Evolutionary conservation across 2,888 invertebrate genomes (phyloP).

Genomic region (Girardia tigrina): DNA sequence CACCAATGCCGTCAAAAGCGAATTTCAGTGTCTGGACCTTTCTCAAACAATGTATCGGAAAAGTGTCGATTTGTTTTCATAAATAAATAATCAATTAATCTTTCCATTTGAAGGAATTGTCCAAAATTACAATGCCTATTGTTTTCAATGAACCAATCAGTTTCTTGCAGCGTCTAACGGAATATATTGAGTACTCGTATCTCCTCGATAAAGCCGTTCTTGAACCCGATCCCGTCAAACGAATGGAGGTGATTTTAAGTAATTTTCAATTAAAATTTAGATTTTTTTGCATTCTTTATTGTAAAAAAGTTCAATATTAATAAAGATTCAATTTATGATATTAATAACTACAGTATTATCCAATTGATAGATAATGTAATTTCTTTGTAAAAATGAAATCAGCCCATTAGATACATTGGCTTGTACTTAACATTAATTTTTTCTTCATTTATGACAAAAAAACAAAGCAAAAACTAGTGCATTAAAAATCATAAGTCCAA

Average conservation of each 20-base stretch:
- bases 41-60: conserved; percentile 68
- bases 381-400: too few relatives aligned
- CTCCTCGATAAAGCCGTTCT: conserved; percentile 64
- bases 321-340: too few relatives aligned
- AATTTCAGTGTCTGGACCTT: conserved; percentile 79
- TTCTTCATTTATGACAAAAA: too few relatives aligned
- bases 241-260: conserved; percentile 60
- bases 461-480: too few relatives aligned
- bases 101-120: conserved; percentile 58
- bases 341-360: too few relatives aligned
- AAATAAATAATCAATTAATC: neutral
- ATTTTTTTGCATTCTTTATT: neutral
- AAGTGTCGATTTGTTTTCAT: conserved; percentile 44
- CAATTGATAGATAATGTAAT: too few relatives aligned
- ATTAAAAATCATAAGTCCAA: too few relatives aligned
- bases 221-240: conserved; percentile 64
- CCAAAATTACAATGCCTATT: conserved; percentile 89
- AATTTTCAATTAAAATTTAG: neutral
- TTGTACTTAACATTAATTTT: too few relatives aligned
- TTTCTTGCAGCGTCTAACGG: conserved; percentile 79
- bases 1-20: conserved; percentile 54
- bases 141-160: conserved; percentile 87
- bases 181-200: conserved; percentile 77
- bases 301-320: neutral
- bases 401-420: too few relatives aligned